These are phyloP conservation scores for Rhinogobius similis DNA, from an alignment of 2,113 vertebrate genomes.

Conservation along the genomic window DNA sequence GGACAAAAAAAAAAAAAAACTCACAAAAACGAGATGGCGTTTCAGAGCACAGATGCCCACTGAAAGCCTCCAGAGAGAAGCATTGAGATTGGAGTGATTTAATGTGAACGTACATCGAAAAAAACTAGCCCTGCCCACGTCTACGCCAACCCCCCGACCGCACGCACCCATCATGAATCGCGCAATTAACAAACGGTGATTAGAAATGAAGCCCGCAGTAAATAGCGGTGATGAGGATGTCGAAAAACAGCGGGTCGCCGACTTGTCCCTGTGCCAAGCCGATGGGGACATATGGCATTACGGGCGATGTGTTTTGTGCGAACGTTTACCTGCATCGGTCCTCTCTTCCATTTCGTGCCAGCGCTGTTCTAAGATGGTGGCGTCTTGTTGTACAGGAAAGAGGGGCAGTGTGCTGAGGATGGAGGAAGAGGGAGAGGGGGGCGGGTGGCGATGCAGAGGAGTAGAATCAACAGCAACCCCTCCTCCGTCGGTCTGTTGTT, in stretches of 20 bases:
- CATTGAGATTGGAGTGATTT: slow-evolving; percentile 73
- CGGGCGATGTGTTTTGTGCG: slow-evolving; percentile 32
- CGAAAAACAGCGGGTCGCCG: slow-evolving; percentile 17
- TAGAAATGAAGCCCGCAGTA: slow-evolving; percentile 50
- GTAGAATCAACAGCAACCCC: slow-evolving; percentile 72
- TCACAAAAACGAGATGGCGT: slow-evolving; percentile 47
- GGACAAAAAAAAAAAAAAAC: neutral
- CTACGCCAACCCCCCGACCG: slow-evolving; percentile 45
- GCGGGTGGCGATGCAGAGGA: slow-evolving; percentile 65
- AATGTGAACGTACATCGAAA: slow-evolving; percentile 70
- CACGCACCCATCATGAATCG: slow-evolving; percentile 68
- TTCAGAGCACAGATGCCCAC: slow-evolving; percentile 71
- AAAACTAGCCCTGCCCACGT: slow-evolving; percentile 57
- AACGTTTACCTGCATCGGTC: slow-evolving; percentile 73
- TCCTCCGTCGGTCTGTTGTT: slow-evolving; percentile 70
- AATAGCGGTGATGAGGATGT: slow-evolving; percentile 1
- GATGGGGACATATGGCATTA: slow-evolving; percentile 23
- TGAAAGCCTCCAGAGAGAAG: slow-evolving; percentile 68
- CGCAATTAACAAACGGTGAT: slow-evolving; percentile 77
- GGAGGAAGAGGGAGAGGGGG: slow-evolving; percentile 51
- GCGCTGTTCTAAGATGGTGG: slow-evolving; percentile 81
- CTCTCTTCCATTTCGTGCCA: slow-evolving; percentile 81
- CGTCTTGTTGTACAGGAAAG: slow-evolving; percentile 70
- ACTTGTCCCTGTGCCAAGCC: slow-evolving; percentile 13
- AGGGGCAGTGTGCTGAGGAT: slow-evolving; percentile 73